Conservation (phyloP, 2,888 invertebrate species). For the Shargacucullia verbasci region DNA sequence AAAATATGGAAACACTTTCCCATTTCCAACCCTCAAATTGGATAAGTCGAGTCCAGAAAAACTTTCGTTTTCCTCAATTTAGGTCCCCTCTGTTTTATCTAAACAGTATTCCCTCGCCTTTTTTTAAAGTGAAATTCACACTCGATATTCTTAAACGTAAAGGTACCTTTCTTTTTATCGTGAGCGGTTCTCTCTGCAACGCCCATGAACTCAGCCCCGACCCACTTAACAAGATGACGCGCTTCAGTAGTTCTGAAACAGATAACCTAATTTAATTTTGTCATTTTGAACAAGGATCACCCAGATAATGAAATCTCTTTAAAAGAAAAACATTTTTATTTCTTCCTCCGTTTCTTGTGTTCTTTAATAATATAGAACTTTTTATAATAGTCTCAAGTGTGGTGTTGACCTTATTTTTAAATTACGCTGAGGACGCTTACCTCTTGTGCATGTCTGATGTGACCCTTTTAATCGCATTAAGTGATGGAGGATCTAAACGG, state of each 20-base stretch:
- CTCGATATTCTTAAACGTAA: conserved; percentile 53
- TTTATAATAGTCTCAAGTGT: conserved; percentile 53
- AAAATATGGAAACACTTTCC: conserved; percentile 32
- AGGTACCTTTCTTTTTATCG: conserved; percentile 91
- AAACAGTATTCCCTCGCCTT: conserved; percentile 27
- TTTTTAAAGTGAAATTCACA: conserved; percentile 46
- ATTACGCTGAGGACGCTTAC: conserved; percentile 63
- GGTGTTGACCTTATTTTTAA: conserved; percentile 67
- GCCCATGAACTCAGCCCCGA: conserved; percentile 98
- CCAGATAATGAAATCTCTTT: conserved; percentile 70
- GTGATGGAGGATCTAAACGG: conserved; percentile 72
- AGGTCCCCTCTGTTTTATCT: conserved; percentile 28
- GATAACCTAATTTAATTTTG: conserved; percentile 81
- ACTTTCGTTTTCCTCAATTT: conserved; percentile 27
- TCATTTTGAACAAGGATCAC: conserved; percentile 74
- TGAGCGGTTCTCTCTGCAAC: conserved; percentile 94
- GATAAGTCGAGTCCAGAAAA: conserved; percentile 38
- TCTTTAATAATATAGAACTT: conserved; percentile 54
- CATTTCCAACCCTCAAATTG: conserved; percentile 29
- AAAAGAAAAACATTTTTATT: conserved; percentile 70
- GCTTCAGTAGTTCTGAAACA: conserved; percentile 94
- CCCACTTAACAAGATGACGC: conserved; percentile 96
- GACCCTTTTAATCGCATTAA: conserved; percentile 80
- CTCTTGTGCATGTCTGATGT: conserved; percentile 70
- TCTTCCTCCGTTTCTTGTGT: conserved; percentile 48